Conservation (phyloP, 2,888 invertebrate species). For the Ophion slaviceki region DNA sequence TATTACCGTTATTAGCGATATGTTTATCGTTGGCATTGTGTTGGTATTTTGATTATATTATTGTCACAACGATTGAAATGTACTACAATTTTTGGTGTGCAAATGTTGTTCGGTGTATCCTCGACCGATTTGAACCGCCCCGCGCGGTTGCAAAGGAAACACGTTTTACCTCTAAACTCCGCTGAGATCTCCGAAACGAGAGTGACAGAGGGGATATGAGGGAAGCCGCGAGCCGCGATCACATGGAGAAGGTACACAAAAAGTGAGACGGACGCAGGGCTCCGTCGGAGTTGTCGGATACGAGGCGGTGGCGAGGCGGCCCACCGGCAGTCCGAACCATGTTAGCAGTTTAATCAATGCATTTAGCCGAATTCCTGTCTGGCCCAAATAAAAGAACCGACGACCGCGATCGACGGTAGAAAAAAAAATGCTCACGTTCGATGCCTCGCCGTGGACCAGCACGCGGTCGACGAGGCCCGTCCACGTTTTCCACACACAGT, state of each 20-base stretch:
- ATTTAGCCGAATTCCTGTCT: conserved; percentile 84
- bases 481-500: conserved; percentile 19
- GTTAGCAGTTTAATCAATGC: conserved; percentile 83
- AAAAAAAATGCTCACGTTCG: conserved; percentile 76
- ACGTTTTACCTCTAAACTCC: conserved; percentile 37
- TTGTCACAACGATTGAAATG: neutral
- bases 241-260: conserved; percentile 46
- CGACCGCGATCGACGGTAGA: conserved; percentile 72
- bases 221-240: conserved; percentile 44
- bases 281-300: conserved; percentile 74
- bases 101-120: neutral
- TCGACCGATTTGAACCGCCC: neutral
- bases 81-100: neutral
- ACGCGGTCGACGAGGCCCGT: conserved; percentile 31
- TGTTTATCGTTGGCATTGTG: neutral
- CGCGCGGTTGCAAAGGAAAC: neutral
- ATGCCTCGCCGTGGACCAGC: conserved; percentile 35
- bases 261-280: conserved; percentile 68
- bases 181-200: conserved; percentile 40
- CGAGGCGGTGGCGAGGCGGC: conserved; percentile 73
- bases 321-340: conserved; percentile 81
- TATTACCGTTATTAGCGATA: too few relatives aligned
- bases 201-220: conserved; percentile 46
- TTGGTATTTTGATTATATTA: neutral
- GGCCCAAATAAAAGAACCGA: conserved; percentile 82